These are phyloP conservation scores for Brachypalpus laphriformis DNA, from an alignment of 2,888 invertebrate species.

Conservation along the genomic window DNA sequence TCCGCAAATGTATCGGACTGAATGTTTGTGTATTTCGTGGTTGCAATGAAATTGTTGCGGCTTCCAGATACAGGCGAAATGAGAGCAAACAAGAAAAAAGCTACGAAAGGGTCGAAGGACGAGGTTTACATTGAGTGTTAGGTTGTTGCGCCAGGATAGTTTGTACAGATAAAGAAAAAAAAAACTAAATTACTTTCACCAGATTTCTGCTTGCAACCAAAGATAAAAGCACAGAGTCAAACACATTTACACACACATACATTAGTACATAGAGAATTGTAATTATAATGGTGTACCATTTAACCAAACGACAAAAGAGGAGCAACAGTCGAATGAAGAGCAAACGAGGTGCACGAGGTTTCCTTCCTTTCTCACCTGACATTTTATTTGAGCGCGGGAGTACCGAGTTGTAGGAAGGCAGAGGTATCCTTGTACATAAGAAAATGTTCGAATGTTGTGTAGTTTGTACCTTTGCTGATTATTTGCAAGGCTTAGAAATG, in stretches of 20 bases:
- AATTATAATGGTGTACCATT: slow-evolving; percentile 71
- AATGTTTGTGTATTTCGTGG: slow-evolving; percentile 41
- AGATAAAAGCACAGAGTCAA: slow-evolving; percentile 45
- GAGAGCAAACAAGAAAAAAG: neutral
- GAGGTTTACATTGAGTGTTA: slow-evolving; percentile 52
- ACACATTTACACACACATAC: neutral
- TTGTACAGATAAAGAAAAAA: slow-evolving; percentile 21
- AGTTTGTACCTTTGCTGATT: slow-evolving; percentile 31
- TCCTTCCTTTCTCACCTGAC: slow-evolving; percentile 39
- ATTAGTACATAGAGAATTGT: slow-evolving; percentile 19
- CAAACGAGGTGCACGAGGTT: slow-evolving; percentile 59
- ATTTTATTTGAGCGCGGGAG: slow-evolving; percentile 58
- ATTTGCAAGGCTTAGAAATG: slow-evolving; percentile 54
- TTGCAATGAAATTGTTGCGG: slow-evolving; percentile 64
- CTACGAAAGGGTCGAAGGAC: slow-evolving; percentile 14
- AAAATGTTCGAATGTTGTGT: neutral
- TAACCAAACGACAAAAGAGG: slow-evolving; percentile 67
- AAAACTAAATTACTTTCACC: slow-evolving; percentile 27
- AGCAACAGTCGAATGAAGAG: slow-evolving; percentile 70
- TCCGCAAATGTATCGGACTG: slow-evolving; percentile 55
- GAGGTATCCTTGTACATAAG: neutral
- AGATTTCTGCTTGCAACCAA: slow-evolving; percentile 44
- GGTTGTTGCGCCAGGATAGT: slow-evolving; percentile 56
- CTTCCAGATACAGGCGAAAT: neutral
- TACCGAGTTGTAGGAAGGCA: neutral